Base-by-base conservation (phyloP, 2,113 vertebrate species). In the Hydrochoerus hydrochaeris region DNA sequence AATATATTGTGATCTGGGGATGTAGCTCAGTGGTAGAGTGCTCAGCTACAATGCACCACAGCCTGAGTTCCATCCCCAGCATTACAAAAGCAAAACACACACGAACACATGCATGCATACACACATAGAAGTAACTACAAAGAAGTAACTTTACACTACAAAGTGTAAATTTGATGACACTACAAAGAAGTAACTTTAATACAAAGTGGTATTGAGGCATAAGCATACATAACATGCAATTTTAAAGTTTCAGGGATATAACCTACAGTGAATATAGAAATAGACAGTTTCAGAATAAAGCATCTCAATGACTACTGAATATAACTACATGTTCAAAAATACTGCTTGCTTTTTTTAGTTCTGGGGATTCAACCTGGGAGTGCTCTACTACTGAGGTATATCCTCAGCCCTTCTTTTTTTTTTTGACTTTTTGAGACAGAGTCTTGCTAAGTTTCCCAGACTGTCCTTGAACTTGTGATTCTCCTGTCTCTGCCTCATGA, bases 231-330 rank as follows among this genome's bases (percentile, higher is more conserved):
- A 90, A 52, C 30, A 69, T 3, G 4, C 20, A 85, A 81, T 85
- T 92, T 44, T 65, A 58, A 83, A 85, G 67, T 95, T 91, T 90
- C 28, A 81, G 60, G 17, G 35, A 60, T 60, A 87, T 32, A 94
- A 84, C 1, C 26, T 87, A 57, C 28, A 81, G 1, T 77, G 12
- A 75, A 30, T 54, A 78, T 60, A n/a, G 38, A 85, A 69, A 28
- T 57, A 52, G 28, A 88, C 57, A 9, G 11, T 78, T 92, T 88
- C 38, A 95, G 49, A 94, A 96, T 30, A 22, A 96, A 92, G 75
- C 5, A 83, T 49, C 32, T 94, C 30, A 75, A 57, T 60, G 73
- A 63, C 0, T 60, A 16, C 0, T 92, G 32, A 52, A 96, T 94
- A 95, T 82, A 88, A 88, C 30, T 80, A 88, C 85, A 91, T 44